These are phyloP conservation scores for Nysson spinosus DNA, from an alignment of 2,888 invertebrate genomes.

Conservation along the genomic window DNA sequence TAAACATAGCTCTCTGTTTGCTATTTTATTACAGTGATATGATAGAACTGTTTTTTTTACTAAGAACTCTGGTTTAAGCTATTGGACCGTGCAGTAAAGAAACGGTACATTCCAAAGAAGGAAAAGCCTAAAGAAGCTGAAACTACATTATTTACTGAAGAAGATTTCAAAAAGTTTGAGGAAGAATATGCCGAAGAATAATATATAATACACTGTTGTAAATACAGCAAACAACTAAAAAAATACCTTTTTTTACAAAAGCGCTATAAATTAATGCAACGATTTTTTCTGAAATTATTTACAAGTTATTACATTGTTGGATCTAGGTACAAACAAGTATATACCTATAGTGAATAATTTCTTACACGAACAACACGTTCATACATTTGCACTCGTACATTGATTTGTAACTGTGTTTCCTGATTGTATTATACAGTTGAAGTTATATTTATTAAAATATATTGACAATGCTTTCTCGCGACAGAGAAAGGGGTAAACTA, in stretches of 20 bases:
- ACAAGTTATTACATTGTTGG: neutral
- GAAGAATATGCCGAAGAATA: conserved; percentile 78
- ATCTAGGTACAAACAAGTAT: neutral
- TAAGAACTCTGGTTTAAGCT: conserved; percentile 76
- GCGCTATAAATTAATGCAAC: no score
- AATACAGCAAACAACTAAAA: neutral
- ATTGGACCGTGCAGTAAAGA: conserved; percentile 79
- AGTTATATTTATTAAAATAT: neutral
- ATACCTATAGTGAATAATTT: no score
- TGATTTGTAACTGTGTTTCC: no score
- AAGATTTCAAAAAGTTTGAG: conserved; percentile 84
- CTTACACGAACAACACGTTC: no score
- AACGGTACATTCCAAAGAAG: conserved; percentile 78
- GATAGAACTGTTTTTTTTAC: no score
- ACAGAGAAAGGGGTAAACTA: conserved; percentile 81
- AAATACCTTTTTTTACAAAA: no score
- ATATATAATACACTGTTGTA: neutral
- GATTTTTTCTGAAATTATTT: no score
- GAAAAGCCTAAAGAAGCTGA: conserved; percentile 78
- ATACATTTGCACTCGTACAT: no score
- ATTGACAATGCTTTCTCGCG: conserved; percentile 71
- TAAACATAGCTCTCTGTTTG: no score
- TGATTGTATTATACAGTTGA: neutral
- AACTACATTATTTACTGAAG: conserved; percentile 84
- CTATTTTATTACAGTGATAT: no score